Evolutionary conservation across 2,888 invertebrate species (phyloP).

Genomic region (Luffia ferchaultella): DNA sequence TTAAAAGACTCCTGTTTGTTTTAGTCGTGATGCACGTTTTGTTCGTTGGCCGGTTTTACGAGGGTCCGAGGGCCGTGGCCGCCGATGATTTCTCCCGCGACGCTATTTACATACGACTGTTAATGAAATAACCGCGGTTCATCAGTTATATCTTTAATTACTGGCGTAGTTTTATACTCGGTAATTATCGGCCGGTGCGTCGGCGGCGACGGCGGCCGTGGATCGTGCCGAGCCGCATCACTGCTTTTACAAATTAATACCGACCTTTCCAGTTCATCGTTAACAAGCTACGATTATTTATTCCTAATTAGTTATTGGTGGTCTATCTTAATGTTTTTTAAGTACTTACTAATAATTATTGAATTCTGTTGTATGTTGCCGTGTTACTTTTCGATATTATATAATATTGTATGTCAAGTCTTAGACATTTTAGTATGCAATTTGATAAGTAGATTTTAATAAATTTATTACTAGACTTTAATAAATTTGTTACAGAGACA

Average conservation of each 20-base stretch:
- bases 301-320: not conserved
- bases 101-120: conserved; percentile 30
- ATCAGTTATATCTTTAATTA: conserved; percentile 5
- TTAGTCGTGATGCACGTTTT: conserved; percentile 25
- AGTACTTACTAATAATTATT: not conserved
- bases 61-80: conserved; percentile 22
- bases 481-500: no score
- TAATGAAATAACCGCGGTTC: not conserved
- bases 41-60: conserved; percentile 37
- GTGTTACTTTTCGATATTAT: no score
- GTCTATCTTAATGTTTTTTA: not conserved
- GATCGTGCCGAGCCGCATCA: not conserved
- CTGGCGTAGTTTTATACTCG: conserved; percentile 4
- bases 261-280: not conserved
- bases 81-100: conserved; percentile 27
- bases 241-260: conserved; percentile 2
- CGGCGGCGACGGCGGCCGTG: not conserved
- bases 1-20: conserved; percentile 52
- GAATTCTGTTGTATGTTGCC: not conserved
- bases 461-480: no score
- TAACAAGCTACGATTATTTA: not conserved
- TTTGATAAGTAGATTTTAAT: no score
- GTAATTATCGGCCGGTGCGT: conserved; percentile 1
- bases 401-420: no score
- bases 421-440: no score